phyloP scores from a whole-genome alignment of 1,140 invertebrate genomes.

The Cyclargus thomasi region DNA sequence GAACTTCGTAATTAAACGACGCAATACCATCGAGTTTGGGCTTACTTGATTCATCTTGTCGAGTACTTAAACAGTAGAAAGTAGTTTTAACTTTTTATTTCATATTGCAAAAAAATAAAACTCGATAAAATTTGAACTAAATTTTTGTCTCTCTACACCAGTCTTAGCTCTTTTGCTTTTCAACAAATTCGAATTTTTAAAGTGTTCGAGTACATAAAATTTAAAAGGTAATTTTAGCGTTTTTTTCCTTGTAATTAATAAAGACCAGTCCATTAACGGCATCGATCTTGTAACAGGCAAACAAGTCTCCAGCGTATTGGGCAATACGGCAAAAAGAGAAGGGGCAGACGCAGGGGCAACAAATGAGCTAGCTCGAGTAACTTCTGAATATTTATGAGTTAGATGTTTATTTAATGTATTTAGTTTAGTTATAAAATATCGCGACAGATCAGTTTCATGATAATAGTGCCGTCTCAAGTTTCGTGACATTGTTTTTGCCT shows the following conservation, averaged over 20 bases:
- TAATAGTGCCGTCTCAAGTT: neutral
- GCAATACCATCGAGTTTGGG: too few species aligned
- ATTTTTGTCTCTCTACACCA: neutral
- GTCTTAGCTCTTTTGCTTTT: neutral
- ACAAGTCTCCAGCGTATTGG: constrained; percentile 62
- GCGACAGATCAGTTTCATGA: constrained; percentile 3
- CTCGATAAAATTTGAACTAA: neutral
- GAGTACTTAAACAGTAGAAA: too few species aligned
- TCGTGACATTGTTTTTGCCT: too few species aligned
- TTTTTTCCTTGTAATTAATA: constrained; percentile 48
- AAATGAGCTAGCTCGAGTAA: constrained; percentile 70
- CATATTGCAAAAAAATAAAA: too few species aligned
- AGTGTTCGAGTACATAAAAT: neutral
- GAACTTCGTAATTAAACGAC: too few species aligned
- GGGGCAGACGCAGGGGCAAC: constrained; percentile 44
- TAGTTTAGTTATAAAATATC: constrained; percentile 34
- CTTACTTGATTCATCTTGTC: too few species aligned
- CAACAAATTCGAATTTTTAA: neutral
- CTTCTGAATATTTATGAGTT: constrained; percentile 70
- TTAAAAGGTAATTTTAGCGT: neutral
- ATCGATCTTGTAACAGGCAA: constrained; percentile 58
- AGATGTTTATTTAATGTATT: constrained; percentile 49
- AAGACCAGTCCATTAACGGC: constrained; percentile 62
- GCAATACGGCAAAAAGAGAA: constrained; percentile 61
- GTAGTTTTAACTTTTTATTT: too few species aligned